Percentiles rank a stretch among this genome's conserved stretches.
Evolutionary conservation across 2,888 invertebrate genomes (phyloP).

Genomic region (Rotaria socialis): DNA sequence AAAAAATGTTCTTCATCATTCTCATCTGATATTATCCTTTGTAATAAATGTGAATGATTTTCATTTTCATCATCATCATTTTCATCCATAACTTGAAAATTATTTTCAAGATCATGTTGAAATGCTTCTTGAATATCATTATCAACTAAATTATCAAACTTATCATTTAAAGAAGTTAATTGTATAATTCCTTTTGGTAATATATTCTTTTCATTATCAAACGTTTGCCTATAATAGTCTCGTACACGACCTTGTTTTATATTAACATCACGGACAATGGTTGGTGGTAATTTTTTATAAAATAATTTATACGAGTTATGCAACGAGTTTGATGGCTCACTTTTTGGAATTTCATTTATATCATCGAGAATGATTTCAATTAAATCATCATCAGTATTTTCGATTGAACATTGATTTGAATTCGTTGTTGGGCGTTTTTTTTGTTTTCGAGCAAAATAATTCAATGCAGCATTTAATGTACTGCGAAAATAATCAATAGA

Average conservation of each 20-base stretch:
- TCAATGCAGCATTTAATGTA: neutral
- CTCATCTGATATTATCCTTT: neutral
- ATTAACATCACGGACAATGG: neutral
- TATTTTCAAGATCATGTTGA: slow-evolving; percentile 7
- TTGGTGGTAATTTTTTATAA: neutral
- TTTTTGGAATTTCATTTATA: neutral
- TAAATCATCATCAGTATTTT: neutral
- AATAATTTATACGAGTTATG: slow-evolving; percentile 23
- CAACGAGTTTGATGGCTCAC: neutral
- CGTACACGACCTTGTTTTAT: neutral
- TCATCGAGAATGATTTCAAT: neutral
- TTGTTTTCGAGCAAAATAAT: slow-evolving; percentile 31
- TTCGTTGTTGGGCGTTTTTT: neutral
- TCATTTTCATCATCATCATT: slow-evolving; percentile 17
- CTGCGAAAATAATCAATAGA: slow-evolving; percentile 31
- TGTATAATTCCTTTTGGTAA: neutral
- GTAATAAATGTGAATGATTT: neutral
- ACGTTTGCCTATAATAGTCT: slow-evolving; percentile 1
- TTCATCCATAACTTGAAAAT: slow-evolving; percentile 25
- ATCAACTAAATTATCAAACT: neutral
- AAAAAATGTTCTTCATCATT: neutral
- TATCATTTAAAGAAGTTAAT: neutral
- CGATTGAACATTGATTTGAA: neutral
- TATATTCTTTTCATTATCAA: neutral
- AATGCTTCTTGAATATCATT: slow-evolving; percentile 15